Conservation (phyloP, 2,797 vertebrate genomes). For the Netta rufina region DNA sequence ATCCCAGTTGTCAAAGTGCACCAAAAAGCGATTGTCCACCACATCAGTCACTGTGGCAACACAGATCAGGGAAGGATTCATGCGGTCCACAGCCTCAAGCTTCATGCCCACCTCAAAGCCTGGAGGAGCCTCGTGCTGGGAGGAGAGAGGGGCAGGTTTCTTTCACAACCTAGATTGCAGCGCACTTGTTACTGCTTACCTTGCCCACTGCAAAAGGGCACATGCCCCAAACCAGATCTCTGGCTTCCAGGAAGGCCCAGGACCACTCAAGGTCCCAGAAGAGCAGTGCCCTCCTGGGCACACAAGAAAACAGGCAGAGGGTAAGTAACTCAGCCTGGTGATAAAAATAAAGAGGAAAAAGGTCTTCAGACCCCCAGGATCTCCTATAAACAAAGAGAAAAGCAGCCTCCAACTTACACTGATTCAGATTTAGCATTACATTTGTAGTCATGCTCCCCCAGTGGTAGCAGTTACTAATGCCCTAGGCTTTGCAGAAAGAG, state of each 20-base stretch:
- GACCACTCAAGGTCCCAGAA: neutral
- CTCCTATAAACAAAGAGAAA: neutral
- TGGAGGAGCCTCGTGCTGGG: constrained; percentile 83
- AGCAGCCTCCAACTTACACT: neutral
- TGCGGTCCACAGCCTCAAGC: constrained; percentile 96
- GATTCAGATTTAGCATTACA: neutral
- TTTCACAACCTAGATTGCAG: neutral
- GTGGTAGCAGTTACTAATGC: neutral
- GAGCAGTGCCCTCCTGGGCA: neutral
- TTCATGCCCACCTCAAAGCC: constrained; percentile 95
- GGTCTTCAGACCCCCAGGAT: neutral
- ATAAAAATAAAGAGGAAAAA: neutral
- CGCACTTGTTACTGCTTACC: neutral
- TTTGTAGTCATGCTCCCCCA: neutral
- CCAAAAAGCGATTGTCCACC: constrained; percentile 92
- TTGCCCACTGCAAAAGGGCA: neutral
- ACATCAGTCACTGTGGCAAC: constrained; percentile 96
- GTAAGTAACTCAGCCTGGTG: neutral
- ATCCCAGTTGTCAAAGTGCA: constrained; percentile 99
- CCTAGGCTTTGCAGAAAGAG: neutral
- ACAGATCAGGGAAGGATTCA: constrained; percentile 98
- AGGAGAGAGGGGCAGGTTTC: constrained; percentile 12
- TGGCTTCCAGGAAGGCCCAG: neutral
- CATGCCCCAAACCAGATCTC: neutral
- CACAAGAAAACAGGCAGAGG: neutral